Evolutionary conservation across 1,140 invertebrate species (phyloP).

Genomic region (Saccostrea glomerata): DNA sequence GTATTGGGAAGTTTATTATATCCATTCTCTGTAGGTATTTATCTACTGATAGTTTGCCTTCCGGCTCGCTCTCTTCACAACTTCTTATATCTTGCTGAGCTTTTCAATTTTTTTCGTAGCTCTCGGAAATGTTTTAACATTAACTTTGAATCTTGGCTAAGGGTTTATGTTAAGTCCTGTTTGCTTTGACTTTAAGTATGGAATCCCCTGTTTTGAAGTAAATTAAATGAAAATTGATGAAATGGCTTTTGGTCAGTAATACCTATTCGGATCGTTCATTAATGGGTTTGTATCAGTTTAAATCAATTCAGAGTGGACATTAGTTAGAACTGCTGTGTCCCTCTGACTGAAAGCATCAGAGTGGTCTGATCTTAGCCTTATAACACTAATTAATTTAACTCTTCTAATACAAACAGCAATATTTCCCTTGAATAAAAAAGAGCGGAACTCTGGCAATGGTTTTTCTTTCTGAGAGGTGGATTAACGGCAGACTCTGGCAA

Average conservation of each 20-base stretch:
- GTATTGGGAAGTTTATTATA: conserved; percentile 1
- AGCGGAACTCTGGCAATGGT: conserved; percentile 33
- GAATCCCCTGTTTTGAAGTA: neutral
- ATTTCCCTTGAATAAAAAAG: conserved; percentile 31
- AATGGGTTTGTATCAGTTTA: conserved; percentile 12
- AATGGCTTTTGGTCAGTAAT: conserved; percentile 1
- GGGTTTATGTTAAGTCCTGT: conserved; percentile 9
- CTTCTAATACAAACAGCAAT: conserved; percentile 16
- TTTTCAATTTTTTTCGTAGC: conserved; percentile 9
- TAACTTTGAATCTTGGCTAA: conserved; percentile 1
- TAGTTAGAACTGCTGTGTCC: neutral
- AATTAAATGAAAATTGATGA: neutral
- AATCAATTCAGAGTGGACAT: neutral
- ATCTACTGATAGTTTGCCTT: conserved; percentile 13
- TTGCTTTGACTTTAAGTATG: neutral
- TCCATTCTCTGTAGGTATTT: conserved; percentile 24
- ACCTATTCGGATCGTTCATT: neutral
- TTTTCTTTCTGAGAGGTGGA: conserved; percentile 20
- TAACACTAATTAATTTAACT: conserved; percentile 27
- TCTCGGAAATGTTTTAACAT: conserved; percentile 11
- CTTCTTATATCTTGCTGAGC: conserved; percentile 27
- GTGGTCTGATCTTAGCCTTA: neutral
- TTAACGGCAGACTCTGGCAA: conserved; percentile 33
- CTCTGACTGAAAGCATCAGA: neutral
- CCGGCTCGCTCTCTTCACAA: neutral